Percentiles rank a stretch among this genome's conserved stretches.
These are phyloP conservation scores for Hesperophylax magnus DNA, from an alignment of 1,140 invertebrate genomes.

Conservation along the genomic window DNA sequence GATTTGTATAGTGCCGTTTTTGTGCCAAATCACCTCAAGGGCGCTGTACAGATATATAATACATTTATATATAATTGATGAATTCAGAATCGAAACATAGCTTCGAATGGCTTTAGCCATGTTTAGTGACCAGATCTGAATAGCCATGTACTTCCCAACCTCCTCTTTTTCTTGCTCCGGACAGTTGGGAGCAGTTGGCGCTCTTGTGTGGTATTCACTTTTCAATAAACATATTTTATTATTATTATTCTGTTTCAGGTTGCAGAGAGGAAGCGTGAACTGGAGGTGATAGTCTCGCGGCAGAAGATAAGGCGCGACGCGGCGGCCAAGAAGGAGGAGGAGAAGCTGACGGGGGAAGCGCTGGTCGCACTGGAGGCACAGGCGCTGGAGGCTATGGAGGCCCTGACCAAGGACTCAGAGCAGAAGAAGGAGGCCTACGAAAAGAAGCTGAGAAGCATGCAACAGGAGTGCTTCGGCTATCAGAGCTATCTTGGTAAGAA, in stretches of 20 bases:
- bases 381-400: conserved; percentile 72
- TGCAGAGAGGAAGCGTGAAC: conserved; percentile 72
- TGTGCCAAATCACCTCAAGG: no score
- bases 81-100: no score
- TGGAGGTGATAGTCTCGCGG: conserved; percentile 70
- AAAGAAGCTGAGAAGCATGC: conserved; percentile 76
- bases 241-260: conserved; percentile 57
- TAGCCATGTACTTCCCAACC: no score
- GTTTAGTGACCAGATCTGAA: no score
- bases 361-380: conserved; percentile 68
- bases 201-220: no score
- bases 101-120: no score
- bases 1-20: no score
- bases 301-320: conserved; percentile 73
- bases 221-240: not conserved
- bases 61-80: no score
- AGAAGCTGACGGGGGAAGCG: conserved; percentile 69
- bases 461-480: conserved; percentile 74
- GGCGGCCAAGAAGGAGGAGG: conserved; percentile 72
- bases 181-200: no score
- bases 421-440: conserved; percentile 76
- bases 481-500: conserved; percentile 71
- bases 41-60: no score
- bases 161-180: no score
- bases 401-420: conserved; percentile 73